Evolutionary conservation across 2,113 vertebrate species (phyloP), one percentile per base, ranked within the genome.

Genomic region (Spea bombifrons): DNA sequence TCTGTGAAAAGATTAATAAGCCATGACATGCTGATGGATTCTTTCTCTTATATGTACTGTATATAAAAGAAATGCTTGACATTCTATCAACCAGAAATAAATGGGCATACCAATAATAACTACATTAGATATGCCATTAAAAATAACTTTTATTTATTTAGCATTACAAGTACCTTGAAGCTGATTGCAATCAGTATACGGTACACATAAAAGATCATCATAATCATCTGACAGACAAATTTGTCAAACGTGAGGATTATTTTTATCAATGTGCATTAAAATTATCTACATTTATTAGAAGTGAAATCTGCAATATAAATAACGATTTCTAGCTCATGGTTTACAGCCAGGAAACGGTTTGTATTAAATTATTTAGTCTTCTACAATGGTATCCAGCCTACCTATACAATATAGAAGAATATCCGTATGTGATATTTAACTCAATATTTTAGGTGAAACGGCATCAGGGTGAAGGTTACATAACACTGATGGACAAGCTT

Each of bases 91-190:
- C 1, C 12, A 59, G 55, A 59, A 59, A 59, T 30, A 12, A 59
- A 9, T 59, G 55, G 55, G 55, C 55, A 59, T 13, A 59, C 55
- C 10, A 59, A 59, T 59, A 59, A 59, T 59, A 13, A 30, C 30
- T 59, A 59, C 30, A 59, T 59, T 59, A 59, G 55, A 59, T 12
- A 59, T 59, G 55, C 55, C 55, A 59, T 59, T 59, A 59, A 59
- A 53, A 59, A 59, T 59, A 59, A 59, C 55, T 59, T 59, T 59
- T 59, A 59, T 59, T 59, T 59, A 59, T 59, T 59, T 59, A 59
- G 30, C 30, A 30, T 30, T 30, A 30, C 4, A 59, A 59, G 55
- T 59, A 59, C 55, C 55, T 59, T 59, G 55, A 59, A 59, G 55
- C 55, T 59, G 55, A 59, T 59, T 59, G 55, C 55, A 59, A 59